Evolutionary conservation across 1,140 invertebrate genomes (phyloP), one percentile per base, ranked within the genome.

Genomic region (Drosophila ogumai): DNA sequence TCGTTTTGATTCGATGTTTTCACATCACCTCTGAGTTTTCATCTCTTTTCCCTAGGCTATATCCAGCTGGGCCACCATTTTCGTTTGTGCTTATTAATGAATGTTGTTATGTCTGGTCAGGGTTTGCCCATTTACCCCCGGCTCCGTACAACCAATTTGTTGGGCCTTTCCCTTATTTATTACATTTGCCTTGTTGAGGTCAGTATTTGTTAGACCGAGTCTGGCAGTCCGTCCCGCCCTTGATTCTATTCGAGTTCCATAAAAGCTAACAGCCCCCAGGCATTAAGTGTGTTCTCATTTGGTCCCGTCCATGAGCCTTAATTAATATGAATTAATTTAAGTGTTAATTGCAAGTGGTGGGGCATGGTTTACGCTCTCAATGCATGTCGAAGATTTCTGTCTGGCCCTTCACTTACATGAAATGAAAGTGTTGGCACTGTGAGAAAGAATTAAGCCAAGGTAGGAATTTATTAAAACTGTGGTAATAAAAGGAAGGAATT

Each of bases 311-410:
- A 66, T 67, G 76, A 65, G 80, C 80, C 76, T 90, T 88, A 88
- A 88, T 88, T 88, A 88, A 88, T 88, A 88, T 88, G 85, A 88
- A 88, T 88, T 88, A 90, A 88, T 88, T 88, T 88, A 65, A 88
- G 84, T 88, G 84, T 88, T 88, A 88, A 88, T 88, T 88, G 84
- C 77, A 84, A 88, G 84, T 88, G 80, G 85, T 88, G 73, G 73
- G 85, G 74, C 57, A 41, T 66, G 73, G 50, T 66, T 79, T 77
- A 71, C 68, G 69, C 58, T 74, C 64, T 67, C 44, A 61, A 67
- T 85, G 74, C 64, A 67, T 81, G 77, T 31, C 13, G 25, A 67
- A 50, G 38, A 68, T 49, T 66, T 71, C 46, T 57, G 54, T 63
- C 25, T 54, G 74, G 55, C n/a, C 46, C 41, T 38, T 77, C 50